Evolutionary conservation across 30 jellyfish, hydroid and myxozoan species (phyloP).

Genomic region (Phacellophora camtschatica): DNA sequence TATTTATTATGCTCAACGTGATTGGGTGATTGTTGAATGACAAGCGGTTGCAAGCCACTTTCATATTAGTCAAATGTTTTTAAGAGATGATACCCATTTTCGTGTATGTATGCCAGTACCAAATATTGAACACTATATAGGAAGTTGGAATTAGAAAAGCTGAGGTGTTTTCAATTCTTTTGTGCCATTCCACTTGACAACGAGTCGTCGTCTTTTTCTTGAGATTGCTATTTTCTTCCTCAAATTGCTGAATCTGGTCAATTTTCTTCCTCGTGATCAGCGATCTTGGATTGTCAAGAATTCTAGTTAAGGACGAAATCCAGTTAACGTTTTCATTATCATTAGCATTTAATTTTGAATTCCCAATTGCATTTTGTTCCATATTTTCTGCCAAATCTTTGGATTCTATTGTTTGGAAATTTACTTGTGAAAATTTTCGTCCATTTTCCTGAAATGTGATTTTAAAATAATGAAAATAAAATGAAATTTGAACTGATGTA

Average conservation of each 20-base stretch:
- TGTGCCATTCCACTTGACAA: neutral
- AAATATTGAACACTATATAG: conserved; percentile 8
- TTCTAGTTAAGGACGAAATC: neutral
- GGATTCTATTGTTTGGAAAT: no score
- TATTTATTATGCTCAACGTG: no score
- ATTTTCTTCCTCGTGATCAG: neutral
- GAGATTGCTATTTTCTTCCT: neutral
- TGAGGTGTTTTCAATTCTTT: conserved; percentile 1
- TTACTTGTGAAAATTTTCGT: no score
- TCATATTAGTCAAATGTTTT: no score
- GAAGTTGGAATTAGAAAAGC: conserved; percentile 14
- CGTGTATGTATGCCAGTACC: conserved; percentile 37
- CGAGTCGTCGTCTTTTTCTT: neutral
- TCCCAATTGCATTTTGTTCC: no score
- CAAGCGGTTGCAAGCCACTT: no score
- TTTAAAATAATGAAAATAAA: no score
- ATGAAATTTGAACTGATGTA: no score
- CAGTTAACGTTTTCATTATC: neutral
- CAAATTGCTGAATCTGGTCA: neutral
- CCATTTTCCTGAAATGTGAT: no score
- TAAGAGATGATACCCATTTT: no score
- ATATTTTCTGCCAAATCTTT: no score
- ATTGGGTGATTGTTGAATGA: no score
- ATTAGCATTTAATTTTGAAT: neutral
- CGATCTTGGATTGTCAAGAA: neutral